Percentiles rank a stretch among this genome's conserved stretches.
These are phyloP conservation scores for Aleiodes leptofemur DNA, from an alignment of 2,888 invertebrate species.

Conservation along the genomic window DNA sequence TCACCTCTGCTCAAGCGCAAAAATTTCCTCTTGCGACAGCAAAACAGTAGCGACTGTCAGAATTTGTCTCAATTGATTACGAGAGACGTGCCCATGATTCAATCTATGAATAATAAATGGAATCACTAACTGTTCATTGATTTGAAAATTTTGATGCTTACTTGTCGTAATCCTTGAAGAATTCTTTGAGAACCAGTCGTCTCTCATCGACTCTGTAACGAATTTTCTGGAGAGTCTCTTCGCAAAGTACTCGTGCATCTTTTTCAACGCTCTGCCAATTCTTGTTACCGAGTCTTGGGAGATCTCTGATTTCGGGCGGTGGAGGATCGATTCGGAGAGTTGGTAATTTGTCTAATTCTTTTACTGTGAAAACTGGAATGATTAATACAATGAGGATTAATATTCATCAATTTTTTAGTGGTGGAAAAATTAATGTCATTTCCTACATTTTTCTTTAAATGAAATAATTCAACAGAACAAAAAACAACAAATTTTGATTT, in stretches of 20 bases:
- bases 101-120: constrained; percentile 74
- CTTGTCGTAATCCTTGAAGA: constrained; percentile 85
- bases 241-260: constrained; percentile 69
- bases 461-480: too few species aligned
- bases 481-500: too few species aligned
- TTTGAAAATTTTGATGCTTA: constrained; percentile 63
- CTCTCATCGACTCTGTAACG: constrained; percentile 80
- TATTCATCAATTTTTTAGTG: too few species aligned
- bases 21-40: constrained; percentile 81
- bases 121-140: neutral
- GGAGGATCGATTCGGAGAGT: constrained; percentile 78
- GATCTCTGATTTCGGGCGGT: constrained; percentile 76
- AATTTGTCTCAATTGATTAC: constrained; percentile 83
- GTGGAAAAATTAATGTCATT: too few species aligned
- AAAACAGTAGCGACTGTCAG: constrained; percentile 82
- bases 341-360: constrained; percentile 84
- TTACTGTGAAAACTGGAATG: constrained; percentile 79
- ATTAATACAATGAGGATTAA: constrained; percentile 4
- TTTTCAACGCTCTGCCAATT: constrained; percentile 75
- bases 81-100: constrained; percentile 84
- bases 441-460: too few species aligned
- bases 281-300: constrained; percentile 76
- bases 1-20: constrained; percentile 79
- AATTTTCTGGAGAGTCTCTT: constrained; percentile 81
- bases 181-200: constrained; percentile 81